Evolutionary conservation across 2,113 vertebrate genomes (phyloP), one percentile per base, ranked within the genome.

Genomic region (Falco punctatus): DNA sequence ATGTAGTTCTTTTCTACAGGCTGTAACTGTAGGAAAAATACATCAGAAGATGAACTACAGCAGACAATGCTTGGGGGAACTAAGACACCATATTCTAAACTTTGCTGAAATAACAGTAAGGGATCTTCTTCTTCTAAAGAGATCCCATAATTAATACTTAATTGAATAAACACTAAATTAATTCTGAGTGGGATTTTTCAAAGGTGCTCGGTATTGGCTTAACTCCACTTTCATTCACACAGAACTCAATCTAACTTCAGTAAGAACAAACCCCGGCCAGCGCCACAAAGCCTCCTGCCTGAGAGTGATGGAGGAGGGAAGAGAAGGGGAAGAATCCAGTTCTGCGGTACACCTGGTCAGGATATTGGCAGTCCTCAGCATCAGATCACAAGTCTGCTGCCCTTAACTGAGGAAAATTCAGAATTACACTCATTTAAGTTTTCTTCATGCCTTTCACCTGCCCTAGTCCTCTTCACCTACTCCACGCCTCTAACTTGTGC

Each of bases 401-500:
- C 30, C 6, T 4, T 67, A 64, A 62, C 44, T 28, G 44, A 73
- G 58, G 23, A 75, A 65, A 88, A 82, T 52, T 32, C n/a, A 64
- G 58, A 64, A 8, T 66, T 91, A 14, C 11, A 57, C 4, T 70
- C 0, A 0, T 81, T 88, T 59, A 59, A 44, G 20, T 42, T 88
- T 88, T 38, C 38, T 78, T 90, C n/a, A 35, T 27, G 8, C 4
- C 2, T 77, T 80, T 82, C 0, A 0, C 15, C 6, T 27, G 44
- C 32, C 14, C 27, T 65, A 48, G 30, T 83, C 40, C 22, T 81
- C 19, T 24, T 82, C 21, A 44, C 10, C 27, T 7, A 15, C 26
- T 15, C 49, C 33, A 22, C 11, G 51, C 5, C 14, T 66, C n/a
- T 42, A 66, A 10, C 4, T n/a, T 0, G 0, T 46, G 48, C 38